phyloP scores from a whole-genome alignment of 2,113 vertebrate species.

The Mesitornis unicolor region DNA sequence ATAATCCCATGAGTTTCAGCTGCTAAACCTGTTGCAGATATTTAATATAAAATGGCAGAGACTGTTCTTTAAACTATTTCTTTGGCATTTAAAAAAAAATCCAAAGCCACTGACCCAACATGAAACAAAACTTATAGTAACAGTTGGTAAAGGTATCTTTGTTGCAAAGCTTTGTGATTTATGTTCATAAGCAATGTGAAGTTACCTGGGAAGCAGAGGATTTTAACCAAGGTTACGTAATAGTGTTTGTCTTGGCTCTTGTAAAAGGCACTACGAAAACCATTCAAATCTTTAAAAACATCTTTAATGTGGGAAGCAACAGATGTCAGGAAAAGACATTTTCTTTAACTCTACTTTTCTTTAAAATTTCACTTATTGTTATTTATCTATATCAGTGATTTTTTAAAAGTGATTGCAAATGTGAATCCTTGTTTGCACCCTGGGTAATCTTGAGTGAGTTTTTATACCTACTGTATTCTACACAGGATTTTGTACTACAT shows the following conservation, averaged over 20 bases:
- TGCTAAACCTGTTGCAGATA: conserved; percentile 47
- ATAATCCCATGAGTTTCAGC: conserved; percentile 30
- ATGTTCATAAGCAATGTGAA: not conserved
- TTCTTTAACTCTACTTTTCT: not conserved
- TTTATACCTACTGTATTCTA: not conserved
- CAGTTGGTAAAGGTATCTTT: not conserved
- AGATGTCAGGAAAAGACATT: not conserved
- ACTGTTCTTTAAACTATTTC: not conserved
- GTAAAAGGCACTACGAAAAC: not conserved
- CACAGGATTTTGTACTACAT: not conserved
- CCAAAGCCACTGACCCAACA: not conserved
- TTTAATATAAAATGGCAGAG: conserved; percentile 31
- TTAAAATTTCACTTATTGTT: not conserved
- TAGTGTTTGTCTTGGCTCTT: not conserved
- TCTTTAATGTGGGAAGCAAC: not conserved
- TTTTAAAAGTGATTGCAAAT: not conserved
- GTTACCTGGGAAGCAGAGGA: not conserved
- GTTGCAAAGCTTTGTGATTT: not conserved
- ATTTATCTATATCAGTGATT: not conserved
- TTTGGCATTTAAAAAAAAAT: not conserved
- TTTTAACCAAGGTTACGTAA: not conserved
- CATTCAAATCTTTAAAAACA: not conserved
- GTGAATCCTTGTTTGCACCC: not conserved
- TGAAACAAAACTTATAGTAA: not conserved
- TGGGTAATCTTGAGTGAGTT: not conserved